A percentile compares a stretch with the other conserved stretches of the same genome.
These are phyloP conservation scores for Pomacea maculata DNA, from an alignment of 1,140 invertebrate genomes.

Conservation along the genomic window DNA sequence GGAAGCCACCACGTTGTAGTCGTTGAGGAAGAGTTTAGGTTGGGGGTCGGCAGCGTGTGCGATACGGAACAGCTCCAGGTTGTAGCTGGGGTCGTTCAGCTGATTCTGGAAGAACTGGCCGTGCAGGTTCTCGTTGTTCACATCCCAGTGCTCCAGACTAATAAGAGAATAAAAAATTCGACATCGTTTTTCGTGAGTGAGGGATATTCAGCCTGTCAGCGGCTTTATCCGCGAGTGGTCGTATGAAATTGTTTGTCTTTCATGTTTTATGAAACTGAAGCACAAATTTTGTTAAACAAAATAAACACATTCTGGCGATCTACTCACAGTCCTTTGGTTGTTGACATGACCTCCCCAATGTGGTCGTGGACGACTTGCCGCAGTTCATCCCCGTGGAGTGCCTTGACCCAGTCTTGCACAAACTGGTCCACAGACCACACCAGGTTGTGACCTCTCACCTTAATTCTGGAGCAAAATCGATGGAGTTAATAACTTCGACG, in stretches of 20 bases:
- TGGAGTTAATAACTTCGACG: too few species aligned
- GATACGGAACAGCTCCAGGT: constrained; percentile 44
- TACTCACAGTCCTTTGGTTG: constrained; percentile 49
- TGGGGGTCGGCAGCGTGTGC: constrained; percentile 36
- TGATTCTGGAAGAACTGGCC: constrained; percentile 39
- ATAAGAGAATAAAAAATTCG: too few species aligned
- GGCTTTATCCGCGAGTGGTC: too few species aligned
- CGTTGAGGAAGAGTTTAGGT: constrained; percentile 51
- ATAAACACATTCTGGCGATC: too few species aligned
- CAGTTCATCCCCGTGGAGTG: constrained; percentile 27
- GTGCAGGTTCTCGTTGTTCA: constrained; percentile 53
- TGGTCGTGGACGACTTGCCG: constrained; percentile 35
- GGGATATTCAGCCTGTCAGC: too few species aligned
- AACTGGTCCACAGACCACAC: constrained; percentile 41
- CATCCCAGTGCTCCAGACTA: constrained; percentile 46
- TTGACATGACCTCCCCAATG: constrained; percentile 36
- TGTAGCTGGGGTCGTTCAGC: constrained; percentile 35
- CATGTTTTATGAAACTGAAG: too few species aligned
- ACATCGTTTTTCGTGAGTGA: too few species aligned
- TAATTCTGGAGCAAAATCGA: constrained; percentile 29
- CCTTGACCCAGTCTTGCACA: constrained; percentile 40
- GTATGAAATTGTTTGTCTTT: too few species aligned
- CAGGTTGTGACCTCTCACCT: constrained; percentile 50
- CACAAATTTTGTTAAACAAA: too few species aligned
- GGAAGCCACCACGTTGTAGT: constrained; percentile 39